Evolutionary conservation across 2,797 vertebrate species (phyloP).

Genomic region (Melanogrammus aeglefinus): DNA sequence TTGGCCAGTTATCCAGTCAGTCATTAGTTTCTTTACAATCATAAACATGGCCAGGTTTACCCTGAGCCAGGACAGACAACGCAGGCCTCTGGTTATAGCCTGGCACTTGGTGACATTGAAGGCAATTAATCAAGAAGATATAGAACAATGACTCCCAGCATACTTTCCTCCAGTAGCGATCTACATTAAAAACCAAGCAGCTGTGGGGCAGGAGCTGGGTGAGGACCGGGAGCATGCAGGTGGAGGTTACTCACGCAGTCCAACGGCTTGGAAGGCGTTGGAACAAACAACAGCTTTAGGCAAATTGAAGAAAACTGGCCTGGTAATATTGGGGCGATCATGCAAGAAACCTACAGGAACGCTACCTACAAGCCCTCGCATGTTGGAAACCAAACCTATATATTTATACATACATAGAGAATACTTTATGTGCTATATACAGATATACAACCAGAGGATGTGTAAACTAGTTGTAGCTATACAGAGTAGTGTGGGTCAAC

Average conservation of each 20-base stretch:
- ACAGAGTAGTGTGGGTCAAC: not conserved
- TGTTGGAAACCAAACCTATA: conserved; percentile 9
- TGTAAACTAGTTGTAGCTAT: conserved; percentile 3
- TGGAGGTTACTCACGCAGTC: conserved; percentile 82
- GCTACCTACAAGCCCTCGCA: conserved; percentile 20
- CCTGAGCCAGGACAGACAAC: not conserved
- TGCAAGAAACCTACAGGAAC: conserved; percentile 56
- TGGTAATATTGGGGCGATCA: conserved; percentile 72
- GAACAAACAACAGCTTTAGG: conserved; percentile 83
- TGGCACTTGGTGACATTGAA: conserved; percentile 55
- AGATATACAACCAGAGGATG: conserved; percentile 67
- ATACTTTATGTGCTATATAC: conserved; percentile 88
- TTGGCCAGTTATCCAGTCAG: conserved; percentile 23
- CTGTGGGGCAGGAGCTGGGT: conserved; percentile 4
- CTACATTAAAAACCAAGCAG: not conserved
- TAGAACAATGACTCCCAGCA: not conserved
- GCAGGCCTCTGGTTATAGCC: conserved; percentile 21
- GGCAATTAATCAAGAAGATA: conserved; percentile 21
- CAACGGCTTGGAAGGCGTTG: conserved; percentile 80
- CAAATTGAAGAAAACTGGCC: conserved; percentile 67
- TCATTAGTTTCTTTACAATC: conserved; percentile 23
- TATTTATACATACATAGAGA: conserved; percentile 78
- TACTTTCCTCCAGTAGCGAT: not conserved
- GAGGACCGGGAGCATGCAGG: conserved; percentile 49
- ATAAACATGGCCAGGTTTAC: conserved; percentile 22